Evolutionary conservation across 2,113 vertebrate genomes (phyloP).

Genomic region (Mormoops blainvillei): DNA sequence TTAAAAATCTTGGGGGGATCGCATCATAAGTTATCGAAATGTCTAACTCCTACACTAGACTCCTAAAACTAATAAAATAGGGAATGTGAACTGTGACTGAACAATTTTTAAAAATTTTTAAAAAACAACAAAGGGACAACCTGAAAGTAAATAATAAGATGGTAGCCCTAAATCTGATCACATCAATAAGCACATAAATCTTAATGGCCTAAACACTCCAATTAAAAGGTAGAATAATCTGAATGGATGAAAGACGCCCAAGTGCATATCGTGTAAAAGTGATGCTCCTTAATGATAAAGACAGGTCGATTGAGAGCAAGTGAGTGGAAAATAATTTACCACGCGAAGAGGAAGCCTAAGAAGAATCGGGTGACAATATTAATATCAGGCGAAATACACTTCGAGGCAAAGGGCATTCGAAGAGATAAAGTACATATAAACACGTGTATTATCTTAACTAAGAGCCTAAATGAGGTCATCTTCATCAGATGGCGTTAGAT

Average conservation of each 20-base stretch:
- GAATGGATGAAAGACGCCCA: background rate
- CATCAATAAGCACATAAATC: background rate
- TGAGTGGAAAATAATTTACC: background rate
- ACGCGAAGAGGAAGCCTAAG: background rate
- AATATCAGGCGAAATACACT: background rate
- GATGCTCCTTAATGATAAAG: background rate
- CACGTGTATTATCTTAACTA: background rate
- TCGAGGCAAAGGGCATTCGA: background rate
- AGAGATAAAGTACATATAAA: background rate
- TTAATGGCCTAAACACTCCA: background rate
- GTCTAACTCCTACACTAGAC: background rate
- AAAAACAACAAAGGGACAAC: background rate
- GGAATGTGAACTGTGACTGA: background rate
- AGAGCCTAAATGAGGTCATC: background rate
- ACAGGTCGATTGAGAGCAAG: background rate
- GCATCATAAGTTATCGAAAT: background rate
- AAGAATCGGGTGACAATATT: background rate
- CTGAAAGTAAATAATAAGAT: background rate
- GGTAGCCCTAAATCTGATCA: background rate
- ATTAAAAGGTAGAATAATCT: background rate
- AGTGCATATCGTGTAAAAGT: background rate
- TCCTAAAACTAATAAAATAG: background rate
- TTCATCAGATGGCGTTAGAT: background rate
- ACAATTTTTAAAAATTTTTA: background rate
- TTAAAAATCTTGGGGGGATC: background rate